Base-by-base conservation (phyloP, 2,797 vertebrate species). In the Anomalospiza imberbis region DNA sequence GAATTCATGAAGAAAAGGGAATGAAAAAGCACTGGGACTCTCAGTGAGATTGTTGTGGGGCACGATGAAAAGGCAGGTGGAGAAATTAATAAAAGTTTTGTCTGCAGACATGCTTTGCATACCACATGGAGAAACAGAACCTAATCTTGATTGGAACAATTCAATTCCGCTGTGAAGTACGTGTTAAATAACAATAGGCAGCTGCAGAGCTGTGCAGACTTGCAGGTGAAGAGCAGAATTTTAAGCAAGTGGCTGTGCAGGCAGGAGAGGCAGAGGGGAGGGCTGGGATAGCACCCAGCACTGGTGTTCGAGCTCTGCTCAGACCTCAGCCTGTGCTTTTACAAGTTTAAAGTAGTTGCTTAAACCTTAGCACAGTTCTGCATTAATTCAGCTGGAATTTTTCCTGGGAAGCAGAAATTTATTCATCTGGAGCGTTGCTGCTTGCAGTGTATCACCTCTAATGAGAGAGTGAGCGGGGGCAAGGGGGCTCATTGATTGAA, bases 221-320 rank as follows among this genome's bases (percentile, higher is more conserved):
- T 91, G 83, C 80, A 91, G 95, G 83, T 88, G 83, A 94, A 93
- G 89, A 86, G 82, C 50, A 90, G 95, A 96, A 94, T 97, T 90
- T 82, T 93, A 95, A 96, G 36, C 83, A 51, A 92, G 79, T 1
- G 38, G 45, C 79, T 6, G 36, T 26, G 88, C 8, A 0, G 14
- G 40, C 8, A 3, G 74, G 61, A 50, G 65, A 79, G 51, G 32
- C 75, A 47, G 57, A 4, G 7, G 32, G 38, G 42, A 75, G 66
- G 34, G 48, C 63, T 84, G 62, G 55, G 40, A 42, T 34, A 63
- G 47, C 17, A 9, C 24, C 53, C 17, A 9, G 14, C 1, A 1
- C 78, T 67, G 72, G 6, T 20, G 1, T 36, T 85, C 0, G 1
- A 88, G 67, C 32, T 84, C 76, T 88, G 40, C 71, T 88, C 71